Evolutionary conservation across 2,113 vertebrate genomes (phyloP).

Genomic region (Talpa occidentalis): DNA sequence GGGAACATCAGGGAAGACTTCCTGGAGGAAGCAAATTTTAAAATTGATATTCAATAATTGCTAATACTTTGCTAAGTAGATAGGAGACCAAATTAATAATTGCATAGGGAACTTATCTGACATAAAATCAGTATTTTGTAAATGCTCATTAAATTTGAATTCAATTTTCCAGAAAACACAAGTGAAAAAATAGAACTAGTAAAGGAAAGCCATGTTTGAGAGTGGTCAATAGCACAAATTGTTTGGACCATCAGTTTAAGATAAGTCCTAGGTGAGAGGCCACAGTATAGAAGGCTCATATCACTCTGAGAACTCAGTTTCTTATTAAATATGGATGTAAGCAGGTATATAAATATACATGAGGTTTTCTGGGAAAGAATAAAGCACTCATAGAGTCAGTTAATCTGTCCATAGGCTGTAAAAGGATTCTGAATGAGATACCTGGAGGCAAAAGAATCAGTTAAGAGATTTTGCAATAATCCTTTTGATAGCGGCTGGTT

Average conservation of each 20-base stretch:
- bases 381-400: not conserved
- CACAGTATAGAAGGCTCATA: not conserved
- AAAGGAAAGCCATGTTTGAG: not conserved
- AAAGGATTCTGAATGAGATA: not conserved
- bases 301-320: not conserved
- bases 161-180: not conserved
- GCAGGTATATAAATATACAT: not conserved
- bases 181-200: not conserved
- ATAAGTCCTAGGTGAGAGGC: not conserved
- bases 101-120: not conserved
- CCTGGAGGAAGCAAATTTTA: not conserved
- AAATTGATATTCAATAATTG: not conserved
- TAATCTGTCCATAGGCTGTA: not conserved
- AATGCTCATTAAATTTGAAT: not conserved
- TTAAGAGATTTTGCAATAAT: not conserved
- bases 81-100: not conserved
- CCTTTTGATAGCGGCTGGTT: not conserved
- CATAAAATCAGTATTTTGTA: not conserved
- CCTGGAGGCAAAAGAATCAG: not conserved
- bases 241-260: not conserved
- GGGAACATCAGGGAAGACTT: not conserved
- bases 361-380: not conserved
- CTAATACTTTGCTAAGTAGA: not conserved
- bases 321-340: not conserved
- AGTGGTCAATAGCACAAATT: not conserved